Percentiles rank a stretch among this genome's conserved stretches.
Conservation (phyloP, 2,113 vertebrate species). For the Hippolais icterina region DNA sequence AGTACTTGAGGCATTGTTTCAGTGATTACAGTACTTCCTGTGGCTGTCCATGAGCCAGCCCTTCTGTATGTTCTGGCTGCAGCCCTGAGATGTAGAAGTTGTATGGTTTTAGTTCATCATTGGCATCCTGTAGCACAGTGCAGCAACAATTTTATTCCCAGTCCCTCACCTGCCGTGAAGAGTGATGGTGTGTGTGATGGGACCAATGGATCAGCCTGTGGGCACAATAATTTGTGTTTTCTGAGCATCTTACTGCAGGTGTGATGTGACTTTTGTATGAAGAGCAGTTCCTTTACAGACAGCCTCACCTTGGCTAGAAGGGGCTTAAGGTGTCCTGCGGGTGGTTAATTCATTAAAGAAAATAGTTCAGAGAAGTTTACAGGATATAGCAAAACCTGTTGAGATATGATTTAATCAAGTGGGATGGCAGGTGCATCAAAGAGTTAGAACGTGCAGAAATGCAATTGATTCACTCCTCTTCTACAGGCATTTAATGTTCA, state of each 20-base stretch:
- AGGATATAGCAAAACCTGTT: not conserved
- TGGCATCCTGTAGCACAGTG: not conserved
- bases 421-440: not conserved
- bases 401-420: not conserved
- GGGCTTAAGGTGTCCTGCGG: not conserved
- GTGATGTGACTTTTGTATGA: not conserved
- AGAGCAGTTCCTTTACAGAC: not conserved
- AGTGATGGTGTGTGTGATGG: rapidly evolving
- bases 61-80: not conserved
- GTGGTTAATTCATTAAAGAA: not conserved
- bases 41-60: not conserved
- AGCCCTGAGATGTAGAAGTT: not conserved
- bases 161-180: not conserved
- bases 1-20: not conserved
- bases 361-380: not conserved
- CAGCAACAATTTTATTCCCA: not conserved
- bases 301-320: not conserved
- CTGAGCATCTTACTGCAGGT: not conserved
- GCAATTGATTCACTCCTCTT: not conserved
- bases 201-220: not conserved
- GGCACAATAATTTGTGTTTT: rapidly evolving
- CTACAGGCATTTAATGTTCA: not conserved
- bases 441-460: not conserved
- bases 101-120: rapidly evolving
- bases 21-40: not conserved